Evolutionary conservation across 2,113 vertebrate genomes (phyloP).

Genomic region (Falco punctatus): DNA sequence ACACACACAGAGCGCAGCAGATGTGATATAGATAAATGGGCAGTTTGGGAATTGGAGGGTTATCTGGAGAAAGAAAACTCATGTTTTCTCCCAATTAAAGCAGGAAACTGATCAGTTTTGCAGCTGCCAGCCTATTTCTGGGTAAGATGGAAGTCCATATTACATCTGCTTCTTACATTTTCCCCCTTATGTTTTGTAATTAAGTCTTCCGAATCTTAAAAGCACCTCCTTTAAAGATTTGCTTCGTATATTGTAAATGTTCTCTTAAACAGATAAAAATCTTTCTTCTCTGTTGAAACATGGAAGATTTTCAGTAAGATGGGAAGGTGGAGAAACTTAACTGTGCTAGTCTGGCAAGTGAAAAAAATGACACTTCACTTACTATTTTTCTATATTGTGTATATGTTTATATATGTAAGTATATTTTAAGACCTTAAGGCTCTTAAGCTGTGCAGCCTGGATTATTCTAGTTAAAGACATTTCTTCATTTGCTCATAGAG

Average conservation of each 20-base stretch:
- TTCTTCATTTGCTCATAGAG: background rate
- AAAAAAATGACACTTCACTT: background rate
- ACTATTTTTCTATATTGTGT: background rate
- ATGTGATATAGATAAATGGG: background rate
- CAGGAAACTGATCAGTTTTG: background rate
- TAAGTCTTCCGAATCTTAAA: background rate
- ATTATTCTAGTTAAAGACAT: background rate
- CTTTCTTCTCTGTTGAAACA: background rate
- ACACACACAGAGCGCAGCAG: background rate
- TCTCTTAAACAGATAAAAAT: background rate
- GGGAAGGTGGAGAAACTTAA: background rate
- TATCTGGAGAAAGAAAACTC: background rate
- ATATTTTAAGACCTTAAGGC: background rate
- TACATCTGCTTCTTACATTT: background rate
- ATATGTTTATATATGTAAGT: background rate
- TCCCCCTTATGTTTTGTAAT: accelerated
- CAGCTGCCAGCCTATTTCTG: background rate
- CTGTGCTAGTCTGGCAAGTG: background rate
- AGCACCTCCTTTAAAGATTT: background rate
- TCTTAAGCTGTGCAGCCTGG: background rate
- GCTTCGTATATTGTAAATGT: background rate
- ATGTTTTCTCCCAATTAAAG: background rate
- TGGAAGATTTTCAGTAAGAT: background rate
- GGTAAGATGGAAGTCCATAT: background rate
- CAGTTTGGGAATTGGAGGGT: background rate